A percentile compares a stretch with the other conserved stretches of the same genome.
phyloP scores from a whole-genome alignment of 2,113 vertebrate species.

The Tor tambroides region DNA sequence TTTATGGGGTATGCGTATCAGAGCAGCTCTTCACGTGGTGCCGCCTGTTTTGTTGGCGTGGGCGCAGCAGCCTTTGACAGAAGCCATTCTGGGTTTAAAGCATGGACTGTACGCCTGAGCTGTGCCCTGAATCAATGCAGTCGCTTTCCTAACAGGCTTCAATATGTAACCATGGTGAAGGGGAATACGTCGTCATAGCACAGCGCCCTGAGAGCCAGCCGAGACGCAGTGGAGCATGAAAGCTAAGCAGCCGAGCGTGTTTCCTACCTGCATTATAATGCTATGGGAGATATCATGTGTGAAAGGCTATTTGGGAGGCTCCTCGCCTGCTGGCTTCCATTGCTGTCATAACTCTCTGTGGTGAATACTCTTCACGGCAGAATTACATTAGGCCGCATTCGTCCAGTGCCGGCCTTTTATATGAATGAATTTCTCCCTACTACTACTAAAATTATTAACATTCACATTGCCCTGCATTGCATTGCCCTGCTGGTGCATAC shows the following conservation, averaged over 20 bases:
- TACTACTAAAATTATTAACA: not conserved
- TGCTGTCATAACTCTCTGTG: conserved; percentile 14
- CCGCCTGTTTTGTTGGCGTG: conserved; percentile 23
- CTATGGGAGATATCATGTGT: conserved; percentile 17
- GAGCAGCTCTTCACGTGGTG: not conserved
- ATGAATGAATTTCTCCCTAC: not conserved
- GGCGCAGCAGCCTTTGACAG: conserved; percentile 7
- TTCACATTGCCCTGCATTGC: not conserved
- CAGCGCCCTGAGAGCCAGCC: not conserved
- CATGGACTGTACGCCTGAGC: not conserved
- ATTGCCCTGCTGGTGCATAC: not conserved
- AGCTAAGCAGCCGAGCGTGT: conserved; percentile 14
- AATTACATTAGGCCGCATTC: not conserved
- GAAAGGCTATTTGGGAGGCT: conserved; percentile 27
- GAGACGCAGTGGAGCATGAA: not conserved
- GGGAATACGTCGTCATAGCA: conserved; percentile 1
- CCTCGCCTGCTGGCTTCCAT: not conserved
- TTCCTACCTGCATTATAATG: conserved; percentile 39
- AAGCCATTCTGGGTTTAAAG: conserved; percentile 7
- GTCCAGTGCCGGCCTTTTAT: not conserved
- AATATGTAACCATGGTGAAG: conserved; percentile 30
- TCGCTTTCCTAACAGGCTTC: conserved; percentile 47
- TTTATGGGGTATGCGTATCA: not conserved
- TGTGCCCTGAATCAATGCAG: conserved; percentile 48
- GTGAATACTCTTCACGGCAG: not conserved